phyloP scores from a whole-genome alignment of 2,888 invertebrate species.

The Nasonovia ribisnigri region DNA sequence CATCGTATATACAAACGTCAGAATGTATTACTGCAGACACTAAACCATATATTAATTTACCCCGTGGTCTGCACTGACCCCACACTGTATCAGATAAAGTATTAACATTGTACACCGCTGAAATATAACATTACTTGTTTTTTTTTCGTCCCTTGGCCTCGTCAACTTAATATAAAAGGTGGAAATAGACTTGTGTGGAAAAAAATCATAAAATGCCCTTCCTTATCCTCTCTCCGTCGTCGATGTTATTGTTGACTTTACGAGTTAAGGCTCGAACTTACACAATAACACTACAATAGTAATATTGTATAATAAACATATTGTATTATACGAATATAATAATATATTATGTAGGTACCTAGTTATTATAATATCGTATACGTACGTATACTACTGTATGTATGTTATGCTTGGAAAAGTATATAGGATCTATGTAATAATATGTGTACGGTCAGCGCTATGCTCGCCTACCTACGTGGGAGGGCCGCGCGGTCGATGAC shows the following conservation, averaged over 20 bases:
- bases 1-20: not conserved
- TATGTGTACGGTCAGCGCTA: not conserved
- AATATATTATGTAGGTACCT: not conserved
- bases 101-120: not conserved
- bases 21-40: not conserved
- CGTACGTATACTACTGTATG: not conserved
- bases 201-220: not conserved
- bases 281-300: no score
- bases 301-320: not conserved
- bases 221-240: not conserved
- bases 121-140: not conserved
- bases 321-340: not conserved
- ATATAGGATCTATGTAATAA: constrained; percentile 1
- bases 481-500: constrained; percentile 51
- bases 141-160: not conserved
- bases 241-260: not conserved
- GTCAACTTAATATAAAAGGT: not conserved
- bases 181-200: not conserved
- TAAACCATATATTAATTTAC: not conserved
- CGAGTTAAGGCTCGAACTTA: not conserved
- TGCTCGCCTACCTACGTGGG: constrained; percentile 34
- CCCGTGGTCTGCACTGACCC: not conserved
- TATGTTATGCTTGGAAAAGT: constrained; percentile 22
- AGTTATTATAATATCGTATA: not conserved
- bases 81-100: not conserved